Evolutionary conservation across 2,888 invertebrate genomes (phyloP).

Genomic region (Cryptocephalus moraei): DNA sequence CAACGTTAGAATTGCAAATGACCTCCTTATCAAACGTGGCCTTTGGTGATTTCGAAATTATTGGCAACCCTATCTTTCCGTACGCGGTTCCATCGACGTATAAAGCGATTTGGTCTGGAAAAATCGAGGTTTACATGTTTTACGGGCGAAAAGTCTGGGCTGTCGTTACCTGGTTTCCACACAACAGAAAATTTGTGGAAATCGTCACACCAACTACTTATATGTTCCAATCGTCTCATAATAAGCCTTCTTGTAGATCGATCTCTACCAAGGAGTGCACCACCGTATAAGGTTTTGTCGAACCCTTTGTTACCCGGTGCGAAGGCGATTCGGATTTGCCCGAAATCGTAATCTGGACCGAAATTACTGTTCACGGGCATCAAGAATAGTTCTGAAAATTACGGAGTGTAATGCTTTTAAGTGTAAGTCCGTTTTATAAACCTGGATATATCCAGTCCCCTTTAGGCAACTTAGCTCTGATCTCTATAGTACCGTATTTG

Average conservation of each 20-base stretch:
- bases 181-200: conserved; percentile 47
- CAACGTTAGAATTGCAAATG: conserved; percentile 5
- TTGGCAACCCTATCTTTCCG: conserved; percentile 35
- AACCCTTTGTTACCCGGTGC: conserved; percentile 50
- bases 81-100: conserved; percentile 44
- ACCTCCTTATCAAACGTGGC: conserved; percentile 72
- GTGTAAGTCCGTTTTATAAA: no score
- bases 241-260: conserved; percentile 24
- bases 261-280: conserved; percentile 28
- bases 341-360: conserved; percentile 51
- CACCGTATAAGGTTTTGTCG: conserved; percentile 25
- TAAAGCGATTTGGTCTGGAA: conserved; percentile 41
- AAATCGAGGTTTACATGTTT: no score
- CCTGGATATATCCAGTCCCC: conserved; percentile 74
- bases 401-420: no score
- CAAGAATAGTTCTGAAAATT: conserved; percentile 48
- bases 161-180: conserved; percentile 43
- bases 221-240: conserved; percentile 19
- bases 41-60: conserved; percentile 29
- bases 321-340: conserved; percentile 62
- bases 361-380: conserved; percentile 55
- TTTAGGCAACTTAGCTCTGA: conserved; percentile 60
- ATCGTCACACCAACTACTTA: conserved; percentile 36
- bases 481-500: conserved; percentile 56
- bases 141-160: no score